Base-by-base conservation (phyloP, 2,888 invertebrate species). In the Zhuqinia jingwanae region DNA sequence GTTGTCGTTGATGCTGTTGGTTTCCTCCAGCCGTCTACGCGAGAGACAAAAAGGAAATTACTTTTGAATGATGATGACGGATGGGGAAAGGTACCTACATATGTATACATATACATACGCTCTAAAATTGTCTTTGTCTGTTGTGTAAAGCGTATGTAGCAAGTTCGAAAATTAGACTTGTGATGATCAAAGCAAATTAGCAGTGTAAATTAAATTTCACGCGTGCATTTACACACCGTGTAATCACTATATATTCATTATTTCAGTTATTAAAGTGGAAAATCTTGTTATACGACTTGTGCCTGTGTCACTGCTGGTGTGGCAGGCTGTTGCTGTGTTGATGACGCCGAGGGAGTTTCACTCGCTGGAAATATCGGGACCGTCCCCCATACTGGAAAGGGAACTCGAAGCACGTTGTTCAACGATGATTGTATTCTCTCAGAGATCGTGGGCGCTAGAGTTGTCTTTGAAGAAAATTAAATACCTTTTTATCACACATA, bases 351-450 rank as follows among this genome's bases (percentile, higher is more conserved):
- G 20, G 56, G 25, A 15, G 47, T 3, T 75, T 60, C 73, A 13
- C 13, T 63, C 50, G 27, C 75, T 45, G 65, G 45, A 56, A 36
- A 36, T 6, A 56, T 30, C 30, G n/a, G 10, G 25, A 58, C 80
- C 0, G 56, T 42, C 6, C 86, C 86, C 80, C 45, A 81, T 36
- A 86, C 1, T 45, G 86, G 86, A 10, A 87, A n/a, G 2, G 87
- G 87, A 13, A 87, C 15, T 15, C 82, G 36, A 17, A 87, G 63
- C n/a, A 82, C 81, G 45, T 76, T 87, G 27, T 63, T 76, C 10
- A 86, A 17, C 20, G 81, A 81, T 0, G 75, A 45, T 1, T 75
- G 82, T 42, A 87, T 76, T 45, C 82, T 58, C 22, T 81, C 25
- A 1, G 87, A 77, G 58, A 87, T 81, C 17, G 82, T 65, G 17